Base-by-base conservation (phyloP, 2,888 invertebrate genomes). In the Apodemia duryi region DNA sequence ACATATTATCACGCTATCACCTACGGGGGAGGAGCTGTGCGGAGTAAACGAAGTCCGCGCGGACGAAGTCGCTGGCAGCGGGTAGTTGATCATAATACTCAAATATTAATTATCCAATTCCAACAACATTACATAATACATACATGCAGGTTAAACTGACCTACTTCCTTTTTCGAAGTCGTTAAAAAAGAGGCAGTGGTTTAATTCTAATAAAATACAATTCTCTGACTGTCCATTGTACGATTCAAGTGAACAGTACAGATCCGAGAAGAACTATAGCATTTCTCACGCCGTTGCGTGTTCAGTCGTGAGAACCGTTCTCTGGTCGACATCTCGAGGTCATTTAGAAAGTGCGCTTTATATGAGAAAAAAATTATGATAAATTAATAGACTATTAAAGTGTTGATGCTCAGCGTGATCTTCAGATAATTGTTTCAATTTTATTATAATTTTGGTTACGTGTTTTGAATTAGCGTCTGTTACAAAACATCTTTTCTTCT, bases 311-410 rank as follows among this genome's bases (percentile, higher is more conserved):
- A 32, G 57, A 57, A 57, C 57, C 57, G 57, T 57, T 57, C 57
- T 32, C 57, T 10, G 57, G 57, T 57, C 32, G 57, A 11, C 32
- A 29, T 32, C 32, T 32, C 57, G 57, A 57, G 57, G 57, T 57
- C 32, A 29, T 29, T 57, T 57, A 57, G 57, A 57, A 57, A 57
- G 57, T 57, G 57, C 52, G 52, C 21, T 21, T 32, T 57, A 13
- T 32, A 57, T 57, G 57, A 57, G 57, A 57, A 57, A 46, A 46
- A 46, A 46, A 57, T 28, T 57, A 57, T 57, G 29, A 57, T 57
- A 57, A 57, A 57, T 32, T 57, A 57, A 57, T 57, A 57, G 57
- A 57, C 32, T 32, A 57, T 57, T 57, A 57, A 57, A 57, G 57
- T 28, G 54, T 29, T 57, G 32, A 32, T 29, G 57, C 57, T 7